phyloP scores from a whole-genome alignment of 2,113 vertebrate genomes.

The Daboia siamensis region DNA sequence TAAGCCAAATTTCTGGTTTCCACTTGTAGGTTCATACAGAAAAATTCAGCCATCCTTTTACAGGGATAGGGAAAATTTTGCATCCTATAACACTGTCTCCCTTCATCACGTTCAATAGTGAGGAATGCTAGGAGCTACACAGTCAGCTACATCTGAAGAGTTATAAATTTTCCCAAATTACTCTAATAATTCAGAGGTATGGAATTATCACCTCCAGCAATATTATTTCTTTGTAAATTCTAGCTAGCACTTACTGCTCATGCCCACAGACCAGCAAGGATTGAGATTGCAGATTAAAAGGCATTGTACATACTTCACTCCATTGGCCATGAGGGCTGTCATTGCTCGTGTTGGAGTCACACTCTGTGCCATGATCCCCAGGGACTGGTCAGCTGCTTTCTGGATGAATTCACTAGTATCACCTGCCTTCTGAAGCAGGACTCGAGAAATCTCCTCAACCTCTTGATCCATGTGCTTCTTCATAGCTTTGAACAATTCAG shows the following conservation, averaged over 20 bases:
- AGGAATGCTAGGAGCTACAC: not conserved
- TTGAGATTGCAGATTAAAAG: not conserved
- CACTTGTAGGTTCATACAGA: not conserved
- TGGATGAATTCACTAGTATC: slow-evolving; percentile 69
- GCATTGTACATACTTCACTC: slow-evolving; percentile 56
- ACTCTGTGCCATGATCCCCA: slow-evolving; percentile 60
- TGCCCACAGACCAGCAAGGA: not conserved
- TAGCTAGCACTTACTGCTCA: not conserved
- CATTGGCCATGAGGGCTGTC: slow-evolving; percentile 56
- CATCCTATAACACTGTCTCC: not conserved
- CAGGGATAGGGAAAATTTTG: not conserved
- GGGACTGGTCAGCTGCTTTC: slow-evolving; percentile 46
- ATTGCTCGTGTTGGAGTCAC: slow-evolving; percentile 62
- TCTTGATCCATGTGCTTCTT: slow-evolving; percentile 70
- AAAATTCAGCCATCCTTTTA: not conserved
- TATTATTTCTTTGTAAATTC: not conserved
- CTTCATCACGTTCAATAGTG: not conserved
- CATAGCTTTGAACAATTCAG: slow-evolving; percentile 59
- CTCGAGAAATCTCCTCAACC: slow-evolving; percentile 51
- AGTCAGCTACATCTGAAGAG: not conserved
- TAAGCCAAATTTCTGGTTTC: not conserved
- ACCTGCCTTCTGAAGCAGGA: slow-evolving; percentile 64
- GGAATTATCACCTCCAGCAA: not conserved
- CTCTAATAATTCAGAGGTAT: not conserved
- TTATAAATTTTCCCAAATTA: not conserved